Percentiles rank a stretch among this genome's conserved stretches.
phyloP scores from a whole-genome alignment of 2,888 invertebrate species.

The Dicycla oo region DNA sequence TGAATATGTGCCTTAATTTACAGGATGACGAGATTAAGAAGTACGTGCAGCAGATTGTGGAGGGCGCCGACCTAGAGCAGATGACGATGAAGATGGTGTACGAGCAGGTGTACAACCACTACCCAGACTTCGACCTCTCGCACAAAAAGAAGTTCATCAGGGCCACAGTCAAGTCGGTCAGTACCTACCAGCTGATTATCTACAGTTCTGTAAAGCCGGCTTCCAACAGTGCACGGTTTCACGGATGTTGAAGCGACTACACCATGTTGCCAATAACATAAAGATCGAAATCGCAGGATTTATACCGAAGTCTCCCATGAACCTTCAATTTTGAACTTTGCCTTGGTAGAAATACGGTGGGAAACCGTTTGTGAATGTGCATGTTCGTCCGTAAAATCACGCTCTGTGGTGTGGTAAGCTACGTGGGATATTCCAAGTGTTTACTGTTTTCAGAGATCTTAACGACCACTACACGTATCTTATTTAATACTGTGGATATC shows the following conservation, averaged over 20 bases:
- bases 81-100: conserved; percentile 98
- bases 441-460: not conserved
- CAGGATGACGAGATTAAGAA: conserved; percentile 95
- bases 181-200: conserved; percentile 75
- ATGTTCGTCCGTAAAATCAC: not conserved
- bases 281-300: not conserved
- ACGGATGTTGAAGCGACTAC: not conserved
- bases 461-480: too few relatives aligned
- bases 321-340: not conserved
- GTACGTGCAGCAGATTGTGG: conserved; percentile 96
- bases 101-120: conserved; percentile 97
- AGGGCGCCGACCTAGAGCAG: conserved; percentile 96
- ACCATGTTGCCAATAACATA: not conserved
- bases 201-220: not conserved
- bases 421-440: not conserved
- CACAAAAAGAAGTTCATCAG: conserved; percentile 97
- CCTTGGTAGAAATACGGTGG: not conserved
- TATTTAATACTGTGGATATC: not conserved
- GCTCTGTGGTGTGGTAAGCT: not conserved
- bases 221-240: not conserved
- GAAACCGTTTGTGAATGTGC: not conserved
- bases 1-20: not conserved
- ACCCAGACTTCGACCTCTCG: conserved; percentile 96
- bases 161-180: conserved; percentile 96
- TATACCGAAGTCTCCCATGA: too few relatives aligned